Evolutionary conservation across 2,797 vertebrate species (phyloP), one percentile per base, ranked within the genome.

Genomic region (Euphonia xanthogaster): DNA sequence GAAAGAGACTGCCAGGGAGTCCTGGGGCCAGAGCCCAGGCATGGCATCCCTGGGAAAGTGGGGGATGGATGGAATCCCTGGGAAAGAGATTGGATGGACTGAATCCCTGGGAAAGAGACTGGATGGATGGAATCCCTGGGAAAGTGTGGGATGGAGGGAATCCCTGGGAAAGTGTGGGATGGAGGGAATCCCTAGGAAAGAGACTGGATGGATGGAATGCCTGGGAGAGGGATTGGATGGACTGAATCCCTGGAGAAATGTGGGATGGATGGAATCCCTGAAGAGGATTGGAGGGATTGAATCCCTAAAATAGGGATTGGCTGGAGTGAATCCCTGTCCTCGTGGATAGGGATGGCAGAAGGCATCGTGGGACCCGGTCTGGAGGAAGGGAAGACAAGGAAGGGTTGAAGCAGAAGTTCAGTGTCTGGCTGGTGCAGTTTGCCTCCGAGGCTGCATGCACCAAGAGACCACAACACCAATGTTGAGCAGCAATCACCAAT

Each of bases 211-310:
- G 25, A 48, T 1, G 15, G 7, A 35, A 45, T 28, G 33, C 45
- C 19, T 51, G 2, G 4, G 14, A 28, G 1, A 9, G 12, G 6
- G 7, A 30, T 3, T 4, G 45, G 45, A 21, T 30, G 47, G 20
- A 48, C 0, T 21, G 10, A 7, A 37, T 31, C 8, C 6, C 10
- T 42, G 4, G 4, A 1, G 11, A n/a, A n/a, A n/a, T n/a, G n/a
- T n/a, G n/a, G 45, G 45, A 21, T 30, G 47, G 20, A 48, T 1
- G 22, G 10, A 7, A 37, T 31, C 8, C 6, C 10, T 42, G 4
- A 3, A 1, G n/a, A 15, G 39, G 39, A 39, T 15, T 39, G 39
- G 27, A 30, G 30, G 19, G 37, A 30, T 10, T 2, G 27, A 11
- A 30, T 30, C 58, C 12, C 37, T 61, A 9, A 13, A 0, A 21